These are phyloP conservation scores for Labroides dimidiatus DNA, from an alignment of 2,797 vertebrate genomes.

Conservation along the genomic window DNA sequence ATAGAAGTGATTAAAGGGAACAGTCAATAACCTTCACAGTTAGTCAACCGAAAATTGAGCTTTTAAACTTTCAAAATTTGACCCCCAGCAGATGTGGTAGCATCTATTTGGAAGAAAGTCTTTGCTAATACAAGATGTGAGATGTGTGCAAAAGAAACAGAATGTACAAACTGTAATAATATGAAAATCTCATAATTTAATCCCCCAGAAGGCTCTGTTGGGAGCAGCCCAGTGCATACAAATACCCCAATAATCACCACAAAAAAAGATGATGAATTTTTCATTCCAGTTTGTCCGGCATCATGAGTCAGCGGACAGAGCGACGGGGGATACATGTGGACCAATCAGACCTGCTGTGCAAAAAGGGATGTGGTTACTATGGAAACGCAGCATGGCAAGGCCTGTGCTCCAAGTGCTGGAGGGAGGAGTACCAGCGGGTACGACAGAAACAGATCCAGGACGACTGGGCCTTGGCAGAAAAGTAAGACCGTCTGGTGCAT, in stretches of 20 bases:
- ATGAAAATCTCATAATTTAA: background rate
- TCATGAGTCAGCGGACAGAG: slow-evolving; percentile 94
- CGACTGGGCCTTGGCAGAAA: slow-evolving; percentile 96
- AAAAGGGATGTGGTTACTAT: slow-evolving; percentile 98
- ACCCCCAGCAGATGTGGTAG: background rate
- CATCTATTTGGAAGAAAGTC: background rate
- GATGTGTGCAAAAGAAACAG: background rate
- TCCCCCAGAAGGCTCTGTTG: background rate
- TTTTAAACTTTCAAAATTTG: too few relatives aligned
- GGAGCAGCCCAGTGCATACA: slow-evolving; percentile 5
- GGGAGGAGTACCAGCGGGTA: slow-evolving; percentile 96
- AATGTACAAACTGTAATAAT: background rate
- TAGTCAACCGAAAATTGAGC: too few relatives aligned
- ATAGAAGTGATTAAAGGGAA: too few relatives aligned
- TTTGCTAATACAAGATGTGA: background rate
- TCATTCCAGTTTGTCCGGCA: slow-evolving; percentile 68
- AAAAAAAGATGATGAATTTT: slow-evolving; percentile 11
- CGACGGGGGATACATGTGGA: slow-evolving; percentile 96
- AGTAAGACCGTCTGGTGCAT: slow-evolving; percentile 80
- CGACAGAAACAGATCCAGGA: slow-evolving; percentile 98
- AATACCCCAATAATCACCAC: slow-evolving; percentile 5
- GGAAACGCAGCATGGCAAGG: slow-evolving; percentile 97
- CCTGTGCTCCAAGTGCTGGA: slow-evolving; percentile 98
- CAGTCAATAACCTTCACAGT: too few relatives aligned
- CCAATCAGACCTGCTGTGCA: slow-evolving; percentile 96